Evolutionary conservation across 2,113 vertebrate species (phyloP), one percentile per base, ranked within the genome.

Genomic region (Oophaga pumilio): DNA sequence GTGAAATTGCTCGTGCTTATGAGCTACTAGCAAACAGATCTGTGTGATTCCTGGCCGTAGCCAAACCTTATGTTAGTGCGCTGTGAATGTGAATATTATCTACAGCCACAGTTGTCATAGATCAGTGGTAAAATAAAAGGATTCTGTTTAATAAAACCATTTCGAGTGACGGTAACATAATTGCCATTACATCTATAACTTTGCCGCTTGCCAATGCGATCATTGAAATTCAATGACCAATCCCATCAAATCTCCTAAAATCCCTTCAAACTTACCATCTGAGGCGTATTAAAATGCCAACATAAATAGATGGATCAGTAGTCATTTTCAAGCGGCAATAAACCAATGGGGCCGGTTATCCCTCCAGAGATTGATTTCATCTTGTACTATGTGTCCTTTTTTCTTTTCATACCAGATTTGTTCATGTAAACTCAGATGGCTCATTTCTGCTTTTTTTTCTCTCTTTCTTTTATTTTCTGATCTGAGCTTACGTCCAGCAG

Each of bases 381-480:
- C 26, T 60, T 80, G 20, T 28, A 28, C 28, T 79, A 8, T 10
- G 18, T 71, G 26, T 43, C 0, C 20, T 50, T 64, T 74, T 50
- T 73, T 43, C 22, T 33, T 71, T 73, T 49, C 4, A 43, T 43
- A 33, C 57, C 17, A 33, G 43, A 60, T 81, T 20, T 81, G 57
- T 82, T 81, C 79, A 20, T 22, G 56, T 81, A 81, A 81, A 81
- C 57, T 62, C 57, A 62, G 13, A 28, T 33, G 53, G 28, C 13
- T 14, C 56, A 14, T 53, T 24, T 60, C 53, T 60, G 14, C 5
- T 43, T 43, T 43, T 43, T 33, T 82, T 18, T 22, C 64, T 50
- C 76, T 14, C 13, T 77, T n/a, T 43, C 77, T 82, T 49, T 64
- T 82, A 82, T 82, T 62, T 59, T 82, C 1, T 33, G 33, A 82